Conservation (phyloP, 2,888 invertebrate genomes). For the Drosophila kuntzei region DNA sequence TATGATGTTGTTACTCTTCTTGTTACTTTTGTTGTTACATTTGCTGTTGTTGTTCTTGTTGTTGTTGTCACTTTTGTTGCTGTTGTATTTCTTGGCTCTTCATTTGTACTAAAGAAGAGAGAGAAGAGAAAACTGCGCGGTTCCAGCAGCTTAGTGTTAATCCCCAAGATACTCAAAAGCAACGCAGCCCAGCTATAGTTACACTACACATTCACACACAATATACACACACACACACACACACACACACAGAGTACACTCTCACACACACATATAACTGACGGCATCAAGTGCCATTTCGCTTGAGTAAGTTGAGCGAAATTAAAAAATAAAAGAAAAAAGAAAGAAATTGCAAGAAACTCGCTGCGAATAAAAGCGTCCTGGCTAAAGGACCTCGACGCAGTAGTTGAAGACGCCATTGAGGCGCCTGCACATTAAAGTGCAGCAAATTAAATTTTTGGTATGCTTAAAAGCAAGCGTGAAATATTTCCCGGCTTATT, state of each 20-base stretch:
- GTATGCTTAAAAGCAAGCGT: neutral
- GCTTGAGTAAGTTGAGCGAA: conserved; percentile 73
- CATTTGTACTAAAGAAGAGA: conserved; percentile 22
- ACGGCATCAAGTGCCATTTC: conserved; percentile 74
- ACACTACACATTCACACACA: conserved; percentile 17
- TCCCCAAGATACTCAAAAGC: conserved; percentile 67
- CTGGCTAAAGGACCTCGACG: conserved; percentile 34
- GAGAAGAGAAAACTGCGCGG: conserved; percentile 16
- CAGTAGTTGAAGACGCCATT: conserved; percentile 13
- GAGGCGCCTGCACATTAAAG: conserved; percentile 57
- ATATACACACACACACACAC: conserved; percentile 8
- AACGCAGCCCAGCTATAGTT: conserved; percentile 32
- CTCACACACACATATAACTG: conserved; percentile 24
- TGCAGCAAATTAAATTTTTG: conserved; percentile 67
- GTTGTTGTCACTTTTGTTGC: conserved; percentile 2
- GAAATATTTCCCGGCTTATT: neutral
- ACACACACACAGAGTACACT: conserved; percentile 17
- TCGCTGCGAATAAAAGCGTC: conserved; percentile 42
- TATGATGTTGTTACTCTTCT: conserved; percentile 4
- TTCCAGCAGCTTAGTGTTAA: conserved; percentile 69
- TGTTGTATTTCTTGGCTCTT: conserved; percentile 25
- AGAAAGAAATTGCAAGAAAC: conserved; percentile 22
- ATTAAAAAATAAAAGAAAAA: conserved; percentile 62
- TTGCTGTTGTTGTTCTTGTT: no score
- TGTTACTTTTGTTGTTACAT: conserved; percentile 1